Conservation (phyloP, 2,797 vertebrate species). For the Vultur gryphus region DNA sequence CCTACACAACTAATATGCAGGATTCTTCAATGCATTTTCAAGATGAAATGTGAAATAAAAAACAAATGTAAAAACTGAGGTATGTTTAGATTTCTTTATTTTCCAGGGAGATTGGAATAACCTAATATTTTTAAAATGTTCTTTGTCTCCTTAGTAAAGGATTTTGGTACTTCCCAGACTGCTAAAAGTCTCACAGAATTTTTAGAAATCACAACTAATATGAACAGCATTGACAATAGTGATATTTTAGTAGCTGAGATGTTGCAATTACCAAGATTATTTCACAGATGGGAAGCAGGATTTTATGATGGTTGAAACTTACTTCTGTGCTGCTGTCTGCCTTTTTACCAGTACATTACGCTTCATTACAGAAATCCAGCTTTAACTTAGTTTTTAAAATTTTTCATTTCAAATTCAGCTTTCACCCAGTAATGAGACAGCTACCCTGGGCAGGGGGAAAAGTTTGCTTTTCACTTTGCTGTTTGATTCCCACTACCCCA, state of each 20-base stretch:
- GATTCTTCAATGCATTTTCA: neutral
- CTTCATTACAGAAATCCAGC: neutral
- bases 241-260: neutral
- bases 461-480: neutral
- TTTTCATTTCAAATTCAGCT: neutral
- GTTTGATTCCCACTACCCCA: neutral
- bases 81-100: neutral
- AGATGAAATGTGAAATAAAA: neutral
- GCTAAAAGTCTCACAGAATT: neutral
- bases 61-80: neutral
- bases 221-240: neutral
- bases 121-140: neutral
- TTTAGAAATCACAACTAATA: neutral
- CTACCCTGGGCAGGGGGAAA: neutral
- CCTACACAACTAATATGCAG: neutral
- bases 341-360: neutral
- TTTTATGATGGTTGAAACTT: neutral
- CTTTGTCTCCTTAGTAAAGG: neutral
- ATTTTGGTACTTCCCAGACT: neutral
- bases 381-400: neutral
- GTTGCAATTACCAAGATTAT: neutral
- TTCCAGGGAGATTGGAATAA: neutral
- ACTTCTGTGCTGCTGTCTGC: neutral
- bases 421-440: neutral
- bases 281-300: neutral